phyloP scores from a whole-genome alignment of 2,113 vertebrate genomes.

The Scomber colias region DNA sequence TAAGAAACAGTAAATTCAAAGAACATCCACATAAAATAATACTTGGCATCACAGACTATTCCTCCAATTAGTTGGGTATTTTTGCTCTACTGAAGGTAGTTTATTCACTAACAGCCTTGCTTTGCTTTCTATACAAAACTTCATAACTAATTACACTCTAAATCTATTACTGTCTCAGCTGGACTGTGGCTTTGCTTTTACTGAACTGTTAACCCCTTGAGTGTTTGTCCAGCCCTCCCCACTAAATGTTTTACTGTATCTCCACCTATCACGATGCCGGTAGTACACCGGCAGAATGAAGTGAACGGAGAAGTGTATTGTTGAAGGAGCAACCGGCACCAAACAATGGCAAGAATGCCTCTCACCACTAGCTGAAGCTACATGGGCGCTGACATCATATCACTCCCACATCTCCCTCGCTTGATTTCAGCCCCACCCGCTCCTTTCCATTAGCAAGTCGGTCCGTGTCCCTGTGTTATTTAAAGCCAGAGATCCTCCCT shows the following conservation, averaged over 20 bases:
- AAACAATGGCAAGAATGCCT: constrained; percentile 51
- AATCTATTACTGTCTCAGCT: constrained; percentile 13
- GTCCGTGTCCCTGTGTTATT: constrained; percentile 82
- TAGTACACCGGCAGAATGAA: constrained; percentile 33
- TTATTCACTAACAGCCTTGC: neutral
- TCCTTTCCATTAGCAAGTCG: constrained; percentile 79
- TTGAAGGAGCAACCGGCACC: constrained; percentile 41
- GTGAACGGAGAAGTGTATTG: constrained; percentile 45
- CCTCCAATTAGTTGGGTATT: constrained; percentile 2
- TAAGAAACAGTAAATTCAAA: neutral
- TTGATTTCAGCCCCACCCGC: constrained; percentile 76
- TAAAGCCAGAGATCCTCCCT: constrained; percentile 82
- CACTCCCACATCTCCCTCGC: constrained; percentile 71
- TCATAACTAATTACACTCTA: constrained; percentile 24
- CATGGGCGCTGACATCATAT: constrained; percentile 83
- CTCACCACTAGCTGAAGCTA: constrained; percentile 74
- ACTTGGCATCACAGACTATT: neutral
- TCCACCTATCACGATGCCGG: constrained; percentile 25
- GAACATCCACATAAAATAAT: neutral
- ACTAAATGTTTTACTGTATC: neutral
- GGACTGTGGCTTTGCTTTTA: constrained; percentile 16
- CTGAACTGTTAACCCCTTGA: constrained; percentile 5
- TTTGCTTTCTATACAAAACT: neutral
- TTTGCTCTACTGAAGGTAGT: neutral
- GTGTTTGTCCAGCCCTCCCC: neutral